These are phyloP conservation scores for Drosophila lacertosa DNA, from an alignment of 1,140 invertebrate genomes.

Conservation along the genomic window DNA sequence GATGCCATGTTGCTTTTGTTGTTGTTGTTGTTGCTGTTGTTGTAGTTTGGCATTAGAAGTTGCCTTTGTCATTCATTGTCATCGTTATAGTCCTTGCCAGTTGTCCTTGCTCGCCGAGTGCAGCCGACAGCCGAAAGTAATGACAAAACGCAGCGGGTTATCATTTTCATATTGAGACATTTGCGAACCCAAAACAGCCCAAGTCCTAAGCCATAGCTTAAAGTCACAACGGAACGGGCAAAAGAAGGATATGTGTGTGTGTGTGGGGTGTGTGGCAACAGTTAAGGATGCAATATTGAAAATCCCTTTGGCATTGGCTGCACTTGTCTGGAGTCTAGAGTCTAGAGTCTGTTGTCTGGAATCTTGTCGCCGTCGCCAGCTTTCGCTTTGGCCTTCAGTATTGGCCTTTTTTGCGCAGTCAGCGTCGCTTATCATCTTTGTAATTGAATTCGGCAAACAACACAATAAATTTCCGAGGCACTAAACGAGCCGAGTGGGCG, in stretches of 20 bases:
- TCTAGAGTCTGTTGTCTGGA: conserved; percentile 6
- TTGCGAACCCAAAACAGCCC: conserved; percentile 14
- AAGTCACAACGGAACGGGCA: no score
- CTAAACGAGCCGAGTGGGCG: conserved; percentile 35
- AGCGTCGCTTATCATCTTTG: conserved; percentile 38
- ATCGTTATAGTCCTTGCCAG: conserved; percentile 3
- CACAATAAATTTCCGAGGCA: conserved; percentile 79
- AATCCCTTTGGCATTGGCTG: conserved; percentile 49
- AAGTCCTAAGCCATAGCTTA: conserved; percentile 9
- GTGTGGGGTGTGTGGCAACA: conserved; percentile 21
- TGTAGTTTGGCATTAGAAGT: conserved; percentile 27
- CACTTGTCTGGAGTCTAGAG: conserved; percentile 31
- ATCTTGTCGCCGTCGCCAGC: conserved; percentile 6
- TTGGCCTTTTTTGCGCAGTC: conserved; percentile 22
- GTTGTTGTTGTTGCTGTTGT: conserved; percentile 13
- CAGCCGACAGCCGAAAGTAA: conserved; percentile 76
- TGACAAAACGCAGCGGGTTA: conserved; percentile 78
- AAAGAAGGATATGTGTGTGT: not conserved
- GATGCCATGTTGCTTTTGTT: conserved; percentile 49
- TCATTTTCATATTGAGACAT: conserved; percentile 82
- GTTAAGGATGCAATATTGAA: conserved; percentile 69
- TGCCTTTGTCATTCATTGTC: conserved; percentile 42
- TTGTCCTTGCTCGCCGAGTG: conserved; percentile 49
- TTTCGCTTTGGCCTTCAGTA: not conserved
- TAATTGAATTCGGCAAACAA: conserved; percentile 71